Percentiles rank a stretch among this genome's conserved stretches.
These are phyloP conservation scores for Drosophila chauvacae DNA, from an alignment of 1,140 invertebrate genomes.

Conservation along the genomic window DNA sequence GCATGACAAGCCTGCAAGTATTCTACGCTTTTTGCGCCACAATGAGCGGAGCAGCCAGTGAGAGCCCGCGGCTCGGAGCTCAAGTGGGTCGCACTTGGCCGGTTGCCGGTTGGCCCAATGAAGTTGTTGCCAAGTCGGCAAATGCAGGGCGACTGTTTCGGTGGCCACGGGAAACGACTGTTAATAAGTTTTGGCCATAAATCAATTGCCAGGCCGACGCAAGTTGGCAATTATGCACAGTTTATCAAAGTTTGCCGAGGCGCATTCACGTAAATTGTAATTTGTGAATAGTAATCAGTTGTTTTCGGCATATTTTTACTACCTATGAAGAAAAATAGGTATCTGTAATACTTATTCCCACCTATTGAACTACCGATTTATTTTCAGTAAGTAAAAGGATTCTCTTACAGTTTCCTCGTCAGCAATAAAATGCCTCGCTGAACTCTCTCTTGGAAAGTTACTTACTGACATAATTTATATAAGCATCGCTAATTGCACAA, in stretches of 20 bases:
- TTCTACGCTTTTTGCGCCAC: slow-evolving; percentile 49
- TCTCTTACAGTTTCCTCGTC: not conserved
- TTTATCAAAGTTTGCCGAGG: slow-evolving; percentile 42
- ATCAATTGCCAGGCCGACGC: slow-evolving; percentile 52
- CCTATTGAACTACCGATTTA: too few relatives aligned
- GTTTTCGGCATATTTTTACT: not conserved
- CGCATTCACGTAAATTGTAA: slow-evolving; percentile 31
- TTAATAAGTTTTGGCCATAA: slow-evolving; percentile 68
- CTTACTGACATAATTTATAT: slow-evolving; percentile 1
- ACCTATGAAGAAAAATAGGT: not conserved
- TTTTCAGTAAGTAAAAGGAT: not conserved
- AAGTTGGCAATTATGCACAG: slow-evolving; percentile 38
- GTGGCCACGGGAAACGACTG: slow-evolving; percentile 31
- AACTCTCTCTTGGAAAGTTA: not conserved
- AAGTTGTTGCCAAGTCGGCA: slow-evolving; percentile 32
- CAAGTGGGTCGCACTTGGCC: slow-evolving; percentile 46
- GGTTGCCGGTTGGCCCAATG: slow-evolving; percentile 10
- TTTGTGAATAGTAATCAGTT: slow-evolving; percentile 1
- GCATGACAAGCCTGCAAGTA: slow-evolving; percentile 56
- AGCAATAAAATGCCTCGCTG: not conserved
- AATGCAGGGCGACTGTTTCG: slow-evolving; percentile 19
- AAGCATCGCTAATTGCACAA: not conserved
- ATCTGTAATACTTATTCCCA: not conserved
- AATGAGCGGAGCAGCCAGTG: slow-evolving; percentile 21
- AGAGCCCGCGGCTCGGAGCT: slow-evolving; percentile 18